phyloP scores from a whole-genome alignment of 2,888 invertebrate genomes.

The Rotaria sp. region DNA sequence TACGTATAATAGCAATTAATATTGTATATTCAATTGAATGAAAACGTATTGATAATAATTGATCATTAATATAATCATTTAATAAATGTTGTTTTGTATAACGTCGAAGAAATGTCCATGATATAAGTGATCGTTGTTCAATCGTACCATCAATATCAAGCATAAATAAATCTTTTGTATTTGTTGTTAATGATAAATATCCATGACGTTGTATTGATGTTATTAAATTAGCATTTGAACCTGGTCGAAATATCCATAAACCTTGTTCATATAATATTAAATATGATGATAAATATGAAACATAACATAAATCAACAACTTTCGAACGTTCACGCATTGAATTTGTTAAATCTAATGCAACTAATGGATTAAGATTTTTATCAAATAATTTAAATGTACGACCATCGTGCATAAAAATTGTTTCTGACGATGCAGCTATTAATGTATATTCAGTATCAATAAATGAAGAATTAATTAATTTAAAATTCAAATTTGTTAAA shows the following conservation, averaged over 20 bases:
- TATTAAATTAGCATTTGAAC: background rate
- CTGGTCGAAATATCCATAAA: background rate
- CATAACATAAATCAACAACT: background rate
- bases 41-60: background rate
- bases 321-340: background rate
- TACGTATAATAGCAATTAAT: background rate
- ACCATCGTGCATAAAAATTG: background rate
- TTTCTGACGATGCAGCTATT: background rate
- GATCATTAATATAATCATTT: background rate
- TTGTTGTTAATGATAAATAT: background rate
- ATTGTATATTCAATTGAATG: background rate
- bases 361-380: background rate
- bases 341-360: background rate
- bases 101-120: slow-evolving; percentile 5
- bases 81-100: background rate
- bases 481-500: background rate
- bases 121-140: background rate
- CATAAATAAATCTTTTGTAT: slow-evolving; percentile 9
- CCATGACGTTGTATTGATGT: background rate
- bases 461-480: background rate
- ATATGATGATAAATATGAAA: background rate
- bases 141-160: background rate
- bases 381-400: background rate
- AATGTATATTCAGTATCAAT: background rate
- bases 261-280: background rate